Base-by-base conservation (phyloP, 23 tunicate species). In the Phallusia fumigata region DNA sequence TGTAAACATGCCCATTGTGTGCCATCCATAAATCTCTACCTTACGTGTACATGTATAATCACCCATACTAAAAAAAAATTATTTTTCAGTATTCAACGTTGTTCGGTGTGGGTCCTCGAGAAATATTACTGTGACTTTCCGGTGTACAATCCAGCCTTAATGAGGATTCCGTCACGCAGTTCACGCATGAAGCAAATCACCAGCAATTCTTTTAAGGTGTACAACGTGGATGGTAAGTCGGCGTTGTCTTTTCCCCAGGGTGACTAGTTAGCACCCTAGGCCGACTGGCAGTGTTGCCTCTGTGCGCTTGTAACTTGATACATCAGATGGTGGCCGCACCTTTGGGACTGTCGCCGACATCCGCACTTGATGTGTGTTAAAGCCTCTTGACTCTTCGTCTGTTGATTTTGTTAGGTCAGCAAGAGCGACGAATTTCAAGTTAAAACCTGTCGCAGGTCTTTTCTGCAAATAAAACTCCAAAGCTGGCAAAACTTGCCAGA, bases 71-170 rank as follows among this genome's bases (percentile, higher is more conserved):
- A 3, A 40, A 40, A 40, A 5, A 5, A 16, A 6, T 24, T 24
- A 1, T 24, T 5, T 58, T 6, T 36, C 35, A 90, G 96, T 78
- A 88, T 96, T 58, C 99, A 96, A 80, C 78, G 96, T 22, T 82
- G 97, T 47, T 91, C 97, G 0, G 96, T 91, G 51, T 91, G 96
- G 92, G 93, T 96, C 21, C 79, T 96, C 78, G 97, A 96, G 65
- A 85, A 91, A 35, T 96, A 96, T 72, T 96, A 96, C 53, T 80
- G 92, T 51, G 99, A 96, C 81, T 96, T 96, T 73, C 99, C 95
- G 0, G 93, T 96, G 50, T 96, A 96, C 88, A 96, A 96, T 50
- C 99, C 99, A 10, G 99, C 99, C 0, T 72, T 91, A 30, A 84
- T 90, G 83, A 76, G 90, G 10, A 86, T 87, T 12, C 96, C 99